A percentile compares a stretch with the other conserved stretches of the same genome.
phyloP scores from a whole-genome alignment of 2,888 invertebrate species.

The Tinea pellionella region DNA sequence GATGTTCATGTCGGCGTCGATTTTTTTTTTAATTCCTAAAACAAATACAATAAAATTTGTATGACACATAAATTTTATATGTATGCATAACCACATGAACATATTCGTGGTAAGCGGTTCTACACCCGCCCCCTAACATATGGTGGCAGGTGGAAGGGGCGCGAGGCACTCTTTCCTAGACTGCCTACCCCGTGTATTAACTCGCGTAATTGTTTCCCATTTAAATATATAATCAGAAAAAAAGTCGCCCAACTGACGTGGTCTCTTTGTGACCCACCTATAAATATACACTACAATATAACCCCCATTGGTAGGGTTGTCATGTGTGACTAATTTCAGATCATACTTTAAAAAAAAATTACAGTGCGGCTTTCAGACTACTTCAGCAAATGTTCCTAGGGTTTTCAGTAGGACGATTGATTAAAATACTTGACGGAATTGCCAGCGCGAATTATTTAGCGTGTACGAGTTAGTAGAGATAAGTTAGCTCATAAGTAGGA shows the following conservation, averaged over 20 bases:
- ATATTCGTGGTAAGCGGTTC: neutral
- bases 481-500: too few species aligned
- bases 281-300: constrained; percentile 32
- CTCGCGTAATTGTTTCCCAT: constrained; percentile 68
- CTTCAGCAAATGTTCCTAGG: too few species aligned
- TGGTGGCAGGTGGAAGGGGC: constrained; percentile 54
- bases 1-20: too few species aligned
- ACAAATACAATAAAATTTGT: neutral
- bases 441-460: too few species aligned
- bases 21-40: too few species aligned
- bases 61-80: neutral
- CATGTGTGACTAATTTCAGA: neutral
- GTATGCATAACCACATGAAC: neutral
- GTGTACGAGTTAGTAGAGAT: too few species aligned
- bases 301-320: neutral
- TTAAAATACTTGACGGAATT: too few species aligned
- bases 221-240: constrained; percentile 66
- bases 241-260: constrained; percentile 52
- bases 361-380: too few species aligned
- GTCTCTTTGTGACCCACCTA: constrained; percentile 30
- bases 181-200: constrained; percentile 67
- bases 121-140: constrained; percentile 57
- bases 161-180: constrained; percentile 58
- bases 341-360: neutral
- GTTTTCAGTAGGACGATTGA: too few species aligned